Conservation (phyloP, 2,888 invertebrate species). For the Molorchus minor region DNA sequence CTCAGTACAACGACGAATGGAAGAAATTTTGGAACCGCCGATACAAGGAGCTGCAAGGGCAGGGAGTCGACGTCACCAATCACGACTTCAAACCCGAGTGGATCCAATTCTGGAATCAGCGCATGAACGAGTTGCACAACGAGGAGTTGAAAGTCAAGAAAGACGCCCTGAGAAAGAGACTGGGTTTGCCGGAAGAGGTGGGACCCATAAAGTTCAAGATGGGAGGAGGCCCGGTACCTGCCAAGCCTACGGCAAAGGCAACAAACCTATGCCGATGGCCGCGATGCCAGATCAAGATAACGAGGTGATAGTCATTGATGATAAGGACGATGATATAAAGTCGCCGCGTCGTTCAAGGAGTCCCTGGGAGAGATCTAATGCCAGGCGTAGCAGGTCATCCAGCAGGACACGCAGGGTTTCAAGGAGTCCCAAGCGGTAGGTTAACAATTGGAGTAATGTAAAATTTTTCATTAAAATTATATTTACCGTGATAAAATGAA, state of each 20-base stretch:
- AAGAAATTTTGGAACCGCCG: slow-evolving; percentile 88
- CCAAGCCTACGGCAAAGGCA: slow-evolving; percentile 26
- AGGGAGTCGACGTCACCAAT: slow-evolving; percentile 74
- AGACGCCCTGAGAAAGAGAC: slow-evolving; percentile 71
- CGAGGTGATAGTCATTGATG: slow-evolving; percentile 57
- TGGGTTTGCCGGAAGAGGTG: slow-evolving; percentile 57
- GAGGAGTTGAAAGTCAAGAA: slow-evolving; percentile 73
- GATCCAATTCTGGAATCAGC: slow-evolving; percentile 85
- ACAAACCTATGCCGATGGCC: slow-evolving; percentile 54
- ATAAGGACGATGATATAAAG: slow-evolving; percentile 53
- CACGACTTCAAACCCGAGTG: slow-evolving; percentile 91
- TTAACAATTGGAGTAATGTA: too few species aligned
- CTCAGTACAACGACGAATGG: slow-evolving; percentile 89
- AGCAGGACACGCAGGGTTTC: neutral
- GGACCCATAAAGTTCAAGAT: slow-evolving; percentile 60
- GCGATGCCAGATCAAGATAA: slow-evolving; percentile 58
- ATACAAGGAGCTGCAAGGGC: slow-evolving; percentile 53
- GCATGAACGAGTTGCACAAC: slow-evolving; percentile 81
- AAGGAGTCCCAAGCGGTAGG: slow-evolving; percentile 11
- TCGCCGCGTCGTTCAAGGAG: slow-evolving; percentile 52
- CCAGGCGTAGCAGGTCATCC: slow-evolving; percentile 5
- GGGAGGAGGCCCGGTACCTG: slow-evolving; percentile 24
- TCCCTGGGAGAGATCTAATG: slow-evolving; percentile 57
- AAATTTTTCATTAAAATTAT: too few species aligned
- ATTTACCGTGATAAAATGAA: too few species aligned